Evolutionary conservation across 2,113 vertebrate species (phyloP).

Genomic region (Bubalus kerabau): DNA sequence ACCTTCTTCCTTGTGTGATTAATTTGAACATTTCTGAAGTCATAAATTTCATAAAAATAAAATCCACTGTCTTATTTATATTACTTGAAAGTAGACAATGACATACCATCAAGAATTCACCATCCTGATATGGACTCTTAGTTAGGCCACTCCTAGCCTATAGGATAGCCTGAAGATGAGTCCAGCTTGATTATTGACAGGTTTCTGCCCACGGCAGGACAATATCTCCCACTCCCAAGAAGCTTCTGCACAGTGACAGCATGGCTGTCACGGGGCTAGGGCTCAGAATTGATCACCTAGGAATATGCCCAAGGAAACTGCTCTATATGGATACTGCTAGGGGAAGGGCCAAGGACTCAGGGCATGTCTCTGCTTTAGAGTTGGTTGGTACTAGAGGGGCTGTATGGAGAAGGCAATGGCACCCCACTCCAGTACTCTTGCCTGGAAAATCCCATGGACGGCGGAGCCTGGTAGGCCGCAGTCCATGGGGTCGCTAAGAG

Average conservation of each 20-base stretch:
- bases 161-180: neutral
- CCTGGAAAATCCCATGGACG: too few relatives aligned
- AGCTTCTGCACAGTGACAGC: neutral
- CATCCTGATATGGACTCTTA: neutral
- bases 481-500: too few relatives aligned
- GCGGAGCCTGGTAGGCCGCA: too few relatives aligned
- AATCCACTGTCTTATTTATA: neutral
- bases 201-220: neutral
- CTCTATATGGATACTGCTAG: neutral
- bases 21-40: neutral
- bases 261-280: neutral
- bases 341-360: neutral
- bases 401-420: neutral
- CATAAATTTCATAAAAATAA: slow-evolving; percentile 5
- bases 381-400: too few relatives aligned
- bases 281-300: neutral
- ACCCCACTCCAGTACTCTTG: too few relatives aligned
- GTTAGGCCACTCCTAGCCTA: neutral
- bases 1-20: slow-evolving; percentile 5
- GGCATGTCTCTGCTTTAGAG: neutral
- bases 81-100: neutral
- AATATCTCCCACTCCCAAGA: neutral
- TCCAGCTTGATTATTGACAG: neutral
- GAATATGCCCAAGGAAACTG: neutral
- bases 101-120: neutral